A percentile compares a stretch with the other conserved stretches of the same genome.
Evolutionary conservation across 2,888 invertebrate genomes (phyloP).

Genomic region (Drosophila atroscutellata): DNA sequence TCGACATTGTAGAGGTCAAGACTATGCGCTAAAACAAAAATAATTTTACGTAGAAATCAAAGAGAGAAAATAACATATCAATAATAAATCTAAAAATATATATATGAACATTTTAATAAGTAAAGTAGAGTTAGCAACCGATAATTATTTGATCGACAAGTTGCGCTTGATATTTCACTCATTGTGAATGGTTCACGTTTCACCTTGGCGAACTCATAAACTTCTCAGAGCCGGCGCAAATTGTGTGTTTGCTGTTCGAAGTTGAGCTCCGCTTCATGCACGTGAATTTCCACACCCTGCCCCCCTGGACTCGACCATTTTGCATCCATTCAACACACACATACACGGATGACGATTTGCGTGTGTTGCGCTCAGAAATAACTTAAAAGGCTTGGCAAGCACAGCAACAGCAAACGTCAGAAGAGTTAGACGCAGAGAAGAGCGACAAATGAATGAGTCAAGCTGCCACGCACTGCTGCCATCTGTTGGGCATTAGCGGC

Average conservation of each 20-base stretch:
- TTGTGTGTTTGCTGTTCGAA: constrained; percentile 34
- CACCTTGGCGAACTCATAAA: constrained; percentile 58
- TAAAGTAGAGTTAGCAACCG: not conserved
- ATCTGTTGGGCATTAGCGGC: constrained; percentile 66
- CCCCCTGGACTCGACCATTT: not conserved
- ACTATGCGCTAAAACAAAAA: constrained; percentile 7
- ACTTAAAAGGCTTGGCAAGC: constrained; percentile 44
- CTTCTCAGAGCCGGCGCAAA: constrained; percentile 39
- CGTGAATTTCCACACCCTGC: constrained; percentile 7
- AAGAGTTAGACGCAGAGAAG: constrained; percentile 45
- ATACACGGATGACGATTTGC: constrained; percentile 10
- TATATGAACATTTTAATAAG: not conserved
- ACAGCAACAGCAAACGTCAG: constrained; percentile 7
- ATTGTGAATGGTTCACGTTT: constrained; percentile 45
- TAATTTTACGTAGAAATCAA: not conserved
- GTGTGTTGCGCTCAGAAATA: constrained; percentile 43
- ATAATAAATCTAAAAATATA: not conserved
- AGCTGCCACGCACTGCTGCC: constrained; percentile 47
- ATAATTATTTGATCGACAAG: not conserved
- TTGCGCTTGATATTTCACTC: constrained; percentile 16
- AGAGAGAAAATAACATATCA: not conserved
- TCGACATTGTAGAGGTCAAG: constrained; percentile 41
- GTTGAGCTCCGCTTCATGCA: constrained; percentile 21
- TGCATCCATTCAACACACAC: constrained; percentile 5
- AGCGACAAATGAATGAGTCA: constrained; percentile 43